Conservation (phyloP, 2,797 vertebrate species). For the Myripristis murdjan region DNA sequence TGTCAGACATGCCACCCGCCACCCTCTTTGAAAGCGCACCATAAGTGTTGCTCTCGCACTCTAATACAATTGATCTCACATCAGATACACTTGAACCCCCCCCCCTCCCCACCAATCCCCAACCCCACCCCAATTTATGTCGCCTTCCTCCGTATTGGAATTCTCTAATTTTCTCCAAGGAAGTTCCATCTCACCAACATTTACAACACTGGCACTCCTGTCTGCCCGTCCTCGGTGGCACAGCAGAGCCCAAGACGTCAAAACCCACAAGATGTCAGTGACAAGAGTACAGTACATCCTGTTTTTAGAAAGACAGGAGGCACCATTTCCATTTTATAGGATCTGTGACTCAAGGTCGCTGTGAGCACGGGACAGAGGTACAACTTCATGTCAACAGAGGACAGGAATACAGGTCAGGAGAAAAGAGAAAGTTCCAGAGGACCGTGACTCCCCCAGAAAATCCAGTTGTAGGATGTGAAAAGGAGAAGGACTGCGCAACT, state of each 20-base stretch:
- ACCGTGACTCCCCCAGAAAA: slow-evolving; percentile 35
- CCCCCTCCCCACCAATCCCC: too few relatives aligned
- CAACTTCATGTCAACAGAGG: slow-evolving; percentile 49
- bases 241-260: slow-evolving; percentile 1
- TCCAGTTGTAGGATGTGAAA: slow-evolving; percentile 21
- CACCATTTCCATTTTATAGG: neutral
- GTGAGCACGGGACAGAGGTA: slow-evolving; percentile 15
- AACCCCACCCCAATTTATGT: slow-evolving; percentile 55
- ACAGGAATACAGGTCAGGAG: slow-evolving; percentile 16
- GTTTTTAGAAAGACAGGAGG: slow-evolving; percentile 2
- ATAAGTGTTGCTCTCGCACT: slow-evolving; percentile 72
- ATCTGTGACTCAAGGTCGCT: slow-evolving; percentile 18
- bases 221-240: neutral
- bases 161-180: slow-evolving; percentile 44
- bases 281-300: slow-evolving; percentile 10
- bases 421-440: slow-evolving; percentile 37
- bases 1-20: slow-evolving; percentile 63
- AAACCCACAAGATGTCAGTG: slow-evolving; percentile 35
- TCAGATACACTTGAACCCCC: slow-evolving; percentile 75
- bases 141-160: slow-evolving; percentile 46
- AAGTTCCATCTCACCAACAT: slow-evolving; percentile 13
- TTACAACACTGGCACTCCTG: neutral
- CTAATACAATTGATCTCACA: slow-evolving; percentile 78
- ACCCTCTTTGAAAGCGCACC: slow-evolving; percentile 64
- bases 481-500: slow-evolving; percentile 39